Evolutionary conservation across 2,113 vertebrate genomes (phyloP).

Genomic region (Trematocara marginatum): DNA sequence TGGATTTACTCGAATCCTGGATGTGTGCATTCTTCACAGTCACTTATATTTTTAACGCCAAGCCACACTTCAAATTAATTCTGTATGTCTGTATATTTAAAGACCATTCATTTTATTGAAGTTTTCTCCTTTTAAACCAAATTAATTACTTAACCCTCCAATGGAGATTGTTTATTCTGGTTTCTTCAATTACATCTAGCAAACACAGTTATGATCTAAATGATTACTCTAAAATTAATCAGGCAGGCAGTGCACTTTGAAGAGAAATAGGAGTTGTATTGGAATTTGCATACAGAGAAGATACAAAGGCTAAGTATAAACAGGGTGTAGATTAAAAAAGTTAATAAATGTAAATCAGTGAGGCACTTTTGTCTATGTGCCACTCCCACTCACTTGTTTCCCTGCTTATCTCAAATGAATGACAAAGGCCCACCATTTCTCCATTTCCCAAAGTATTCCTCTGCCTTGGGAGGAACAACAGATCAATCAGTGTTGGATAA

Average conservation of each 20-base stretch:
- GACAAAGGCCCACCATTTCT: background rate
- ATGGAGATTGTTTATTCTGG: background rate
- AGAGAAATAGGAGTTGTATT: background rate
- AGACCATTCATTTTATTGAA: background rate
- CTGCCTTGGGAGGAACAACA: slow-evolving; percentile 18
- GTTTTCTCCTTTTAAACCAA: background rate
- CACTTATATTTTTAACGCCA: background rate
- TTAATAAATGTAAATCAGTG: slow-evolving; percentile 2
- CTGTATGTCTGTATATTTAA: background rate
- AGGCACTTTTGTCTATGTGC: background rate
- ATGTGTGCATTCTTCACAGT: background rate
- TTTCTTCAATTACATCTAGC: slow-evolving; percentile 7
- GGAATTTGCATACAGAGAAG: background rate
- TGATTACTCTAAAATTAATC: background rate
- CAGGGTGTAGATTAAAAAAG: background rate
- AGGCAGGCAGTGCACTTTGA: background rate
- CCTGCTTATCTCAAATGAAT: background rate
- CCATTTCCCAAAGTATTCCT: background rate
- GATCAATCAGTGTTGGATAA: slow-evolving; percentile 38
- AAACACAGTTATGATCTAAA: background rate
- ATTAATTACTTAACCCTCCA: background rate
- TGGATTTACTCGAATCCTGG: background rate
- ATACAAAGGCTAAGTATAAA: background rate
- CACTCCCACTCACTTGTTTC: background rate
- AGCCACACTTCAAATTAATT: background rate